Percentiles rank a stretch among this genome's conserved stretches.
phyloP scores from a whole-genome alignment of 53 echinoderm and acorn worm species.

The Luidia sarsii region DNA sequence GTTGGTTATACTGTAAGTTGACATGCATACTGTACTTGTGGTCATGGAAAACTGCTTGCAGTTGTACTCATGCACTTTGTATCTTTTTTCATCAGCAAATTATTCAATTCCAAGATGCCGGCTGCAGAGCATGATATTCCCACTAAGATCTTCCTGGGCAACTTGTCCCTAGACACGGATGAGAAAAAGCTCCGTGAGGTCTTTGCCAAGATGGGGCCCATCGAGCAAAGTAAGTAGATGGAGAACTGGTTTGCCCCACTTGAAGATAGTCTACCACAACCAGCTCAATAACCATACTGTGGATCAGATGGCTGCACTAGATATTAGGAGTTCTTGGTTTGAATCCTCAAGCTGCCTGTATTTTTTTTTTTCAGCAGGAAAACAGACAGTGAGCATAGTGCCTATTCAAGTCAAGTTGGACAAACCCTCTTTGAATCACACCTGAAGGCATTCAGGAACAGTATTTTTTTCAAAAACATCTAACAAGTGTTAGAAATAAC shows the following conservation, averaged over 20 bases:
- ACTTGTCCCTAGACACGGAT: slow-evolving; percentile 43
- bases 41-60: too few species aligned
- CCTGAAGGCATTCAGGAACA: too few species aligned
- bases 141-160: slow-evolving; percentile 59
- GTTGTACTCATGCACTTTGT: too few species aligned
- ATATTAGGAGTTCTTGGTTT: not conserved
- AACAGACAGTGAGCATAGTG: too few species aligned
- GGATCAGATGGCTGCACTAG: not conserved
- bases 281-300: not conserved
- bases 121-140: slow-evolving; percentile 56
- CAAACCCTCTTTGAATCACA: too few species aligned
- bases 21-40: too few species aligned
- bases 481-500: too few species aligned
- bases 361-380: too few species aligned
- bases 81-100: too few species aligned
- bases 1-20: too few species aligned
- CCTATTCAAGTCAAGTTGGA: too few species aligned
- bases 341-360: not conserved
- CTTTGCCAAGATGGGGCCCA: slow-evolving; percentile 45
- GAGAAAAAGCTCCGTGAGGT: slow-evolving; percentile 14
- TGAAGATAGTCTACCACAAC: not conserved
- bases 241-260: not conserved
- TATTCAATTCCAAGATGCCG: slow-evolving; percentile 53
- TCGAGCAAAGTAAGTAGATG: slow-evolving; percentile 33
- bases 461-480: too few species aligned